Evolutionary conservation across 2,888 invertebrate genomes (phyloP).

Genomic region (Seira musarum): DNA sequence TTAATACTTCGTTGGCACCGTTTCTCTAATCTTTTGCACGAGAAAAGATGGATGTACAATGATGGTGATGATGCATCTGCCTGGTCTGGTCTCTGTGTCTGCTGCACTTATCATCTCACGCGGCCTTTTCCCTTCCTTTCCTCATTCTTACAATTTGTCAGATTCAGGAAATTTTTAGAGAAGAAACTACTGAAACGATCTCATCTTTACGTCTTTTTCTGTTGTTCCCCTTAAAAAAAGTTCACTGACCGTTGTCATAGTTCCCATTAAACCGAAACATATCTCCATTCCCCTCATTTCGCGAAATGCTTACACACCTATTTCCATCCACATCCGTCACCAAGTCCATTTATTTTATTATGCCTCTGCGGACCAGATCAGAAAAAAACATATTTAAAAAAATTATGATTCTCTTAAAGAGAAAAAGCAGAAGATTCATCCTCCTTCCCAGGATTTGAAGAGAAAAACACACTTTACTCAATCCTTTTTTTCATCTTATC

Average conservation of each 20-base stretch:
- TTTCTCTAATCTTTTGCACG: no score
- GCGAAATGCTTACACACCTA: not conserved
- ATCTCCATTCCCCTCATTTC: not conserved
- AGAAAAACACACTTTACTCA: not conserved
- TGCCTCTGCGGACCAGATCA: not conserved
- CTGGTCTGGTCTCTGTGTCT: not conserved
- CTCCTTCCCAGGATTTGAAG: not conserved
- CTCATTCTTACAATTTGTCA: not conserved
- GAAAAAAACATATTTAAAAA: not conserved
- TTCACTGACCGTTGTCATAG: conserved; percentile 15
- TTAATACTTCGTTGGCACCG: no score
- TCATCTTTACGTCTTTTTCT: no score
- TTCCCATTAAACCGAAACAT: not conserved
- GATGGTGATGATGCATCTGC: no score
- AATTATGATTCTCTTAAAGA: not conserved
- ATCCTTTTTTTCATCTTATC: not conserved
- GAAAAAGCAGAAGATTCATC: not conserved
- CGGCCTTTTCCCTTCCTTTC: not conserved
- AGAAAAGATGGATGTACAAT: no score
- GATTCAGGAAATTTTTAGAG: no score
- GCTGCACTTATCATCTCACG: not conserved
- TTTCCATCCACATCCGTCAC: not conserved
- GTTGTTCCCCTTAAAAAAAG: not conserved
- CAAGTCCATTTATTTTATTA: conserved; percentile 6
- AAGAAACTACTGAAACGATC: no score